phyloP scores from a whole-genome alignment of 1,140 invertebrate species.

The Euglossa dilemma region DNA sequence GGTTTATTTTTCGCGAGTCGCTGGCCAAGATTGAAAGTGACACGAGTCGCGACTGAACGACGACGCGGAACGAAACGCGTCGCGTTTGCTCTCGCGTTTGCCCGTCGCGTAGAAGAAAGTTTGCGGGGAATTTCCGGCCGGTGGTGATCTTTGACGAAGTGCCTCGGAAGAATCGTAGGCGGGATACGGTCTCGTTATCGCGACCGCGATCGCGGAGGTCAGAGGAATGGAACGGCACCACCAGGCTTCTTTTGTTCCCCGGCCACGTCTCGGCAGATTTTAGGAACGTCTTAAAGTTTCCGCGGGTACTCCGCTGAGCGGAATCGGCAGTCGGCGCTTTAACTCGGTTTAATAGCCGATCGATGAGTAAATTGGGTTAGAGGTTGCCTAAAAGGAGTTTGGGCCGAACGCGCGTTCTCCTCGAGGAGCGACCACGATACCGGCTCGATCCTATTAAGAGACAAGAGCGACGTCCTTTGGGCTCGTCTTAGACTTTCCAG shows the following conservation, averaged over 20 bases:
- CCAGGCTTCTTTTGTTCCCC: constrained; percentile 1
- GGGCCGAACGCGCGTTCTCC: constrained; percentile 42
- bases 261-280: constrained; percentile 24
- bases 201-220: neutral
- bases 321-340: constrained; percentile 60
- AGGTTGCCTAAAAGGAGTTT: constrained; percentile 67
- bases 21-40: neutral
- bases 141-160: neutral
- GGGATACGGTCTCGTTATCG: neutral
- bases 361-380: constrained; percentile 71
- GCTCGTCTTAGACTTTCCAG: constrained; percentile 47
- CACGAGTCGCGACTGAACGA: neutral
- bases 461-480: constrained; percentile 54
- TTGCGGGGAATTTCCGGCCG: neutral
- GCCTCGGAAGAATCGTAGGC: neutral
- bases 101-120: neutral
- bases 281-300: constrained; percentile 35
- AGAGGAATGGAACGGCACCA: no score
- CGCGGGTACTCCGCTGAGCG: neutral
- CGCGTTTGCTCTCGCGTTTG: neutral
- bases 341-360: constrained; percentile 71
- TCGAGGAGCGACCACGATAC: constrained; percentile 37
- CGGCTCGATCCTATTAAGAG: constrained; percentile 61
- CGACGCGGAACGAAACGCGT: no score
- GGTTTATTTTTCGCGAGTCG: neutral